Percentiles rank a stretch among this genome's conserved stretches.
phyloP scores from a whole-genome alignment of 2,113 vertebrate genomes.

The Tamias sibiricus region DNA sequence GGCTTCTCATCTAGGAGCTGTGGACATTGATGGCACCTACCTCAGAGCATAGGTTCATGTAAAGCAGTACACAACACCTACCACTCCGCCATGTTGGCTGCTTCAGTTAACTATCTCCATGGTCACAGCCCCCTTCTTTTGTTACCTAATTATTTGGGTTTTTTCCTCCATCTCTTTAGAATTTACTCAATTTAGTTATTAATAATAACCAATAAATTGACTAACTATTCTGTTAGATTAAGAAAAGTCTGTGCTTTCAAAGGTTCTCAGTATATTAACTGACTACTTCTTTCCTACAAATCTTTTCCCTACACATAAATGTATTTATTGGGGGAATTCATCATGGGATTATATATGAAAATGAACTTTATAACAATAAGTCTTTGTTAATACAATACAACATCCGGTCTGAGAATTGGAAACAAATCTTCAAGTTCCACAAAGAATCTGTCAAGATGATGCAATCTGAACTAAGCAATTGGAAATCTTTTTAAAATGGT shows the following conservation, averaged over 20 bases:
- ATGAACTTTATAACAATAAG: not conserved
- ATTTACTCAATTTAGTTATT: not conserved
- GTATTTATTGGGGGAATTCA: constrained; percentile 26
- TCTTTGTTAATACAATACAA: not conserved
- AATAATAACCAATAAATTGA: not conserved
- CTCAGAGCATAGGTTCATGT: not conserved
- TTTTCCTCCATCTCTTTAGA: not conserved
- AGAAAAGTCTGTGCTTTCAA: not conserved
- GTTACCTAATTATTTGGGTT: not conserved
- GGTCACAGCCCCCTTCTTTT: not conserved
- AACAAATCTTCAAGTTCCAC: constrained; percentile 8
- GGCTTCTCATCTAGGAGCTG: not conserved
- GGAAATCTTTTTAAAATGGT: constrained; percentile 38
- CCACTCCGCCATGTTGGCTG: not conserved
- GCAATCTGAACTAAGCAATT: constrained; percentile 9
- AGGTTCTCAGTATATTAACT: constrained; percentile 10
- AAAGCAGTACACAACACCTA: not conserved
- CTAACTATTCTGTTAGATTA: not conserved
- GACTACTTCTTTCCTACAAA: not conserved
- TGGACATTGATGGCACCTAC: not conserved
- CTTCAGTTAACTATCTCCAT: not conserved
- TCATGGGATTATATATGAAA: not conserved
- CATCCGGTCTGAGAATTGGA: not conserved
- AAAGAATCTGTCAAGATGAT: not conserved
- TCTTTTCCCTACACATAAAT: not conserved